Percentiles rank a stretch among this genome's conserved stretches.
Conservation (phyloP, 2,797 vertebrate genomes). For the Stomatorhinus walkeri region DNA sequence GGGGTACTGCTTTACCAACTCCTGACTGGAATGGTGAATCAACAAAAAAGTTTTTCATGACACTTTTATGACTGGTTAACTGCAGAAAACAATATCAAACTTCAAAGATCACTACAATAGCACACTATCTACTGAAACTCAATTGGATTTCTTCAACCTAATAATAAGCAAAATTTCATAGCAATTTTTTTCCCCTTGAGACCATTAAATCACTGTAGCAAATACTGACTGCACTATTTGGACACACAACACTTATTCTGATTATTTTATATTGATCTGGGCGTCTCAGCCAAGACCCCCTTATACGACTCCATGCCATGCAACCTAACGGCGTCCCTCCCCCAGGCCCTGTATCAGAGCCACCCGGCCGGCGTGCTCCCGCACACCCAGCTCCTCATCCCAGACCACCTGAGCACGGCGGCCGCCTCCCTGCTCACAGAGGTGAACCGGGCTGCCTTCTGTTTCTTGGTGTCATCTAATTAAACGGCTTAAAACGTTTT, state of each 20-base stretch:
- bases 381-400: slow-evolving; percentile 83
- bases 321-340: slow-evolving; percentile 13
- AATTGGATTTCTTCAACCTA: background rate
- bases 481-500: background rate
- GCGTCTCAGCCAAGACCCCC: too few relatives aligned
- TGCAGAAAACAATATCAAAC: background rate
- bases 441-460: slow-evolving; percentile 54
- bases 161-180: background rate
- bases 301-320: background rate
- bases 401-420: slow-evolving; percentile 74
- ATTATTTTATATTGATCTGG: background rate
- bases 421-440: slow-evolving; percentile 81
- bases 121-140: background rate
- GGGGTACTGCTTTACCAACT: slow-evolving; percentile 87
- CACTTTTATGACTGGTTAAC: background rate
- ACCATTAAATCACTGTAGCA: background rate
- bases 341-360: slow-evolving; percentile 79
- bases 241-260: background rate
- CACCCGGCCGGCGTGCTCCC: slow-evolving; percentile 86
- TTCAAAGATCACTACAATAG: background rate
- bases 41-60: background rate
- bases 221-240: background rate
- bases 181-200: background rate
- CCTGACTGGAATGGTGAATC: slow-evolving; percentile 83
- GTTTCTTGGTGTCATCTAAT: background rate